Evolutionary conservation across 2,888 invertebrate species (phyloP), one percentile per base, ranked within the genome.

Genomic region (Anarsia innoxiella): DNA sequence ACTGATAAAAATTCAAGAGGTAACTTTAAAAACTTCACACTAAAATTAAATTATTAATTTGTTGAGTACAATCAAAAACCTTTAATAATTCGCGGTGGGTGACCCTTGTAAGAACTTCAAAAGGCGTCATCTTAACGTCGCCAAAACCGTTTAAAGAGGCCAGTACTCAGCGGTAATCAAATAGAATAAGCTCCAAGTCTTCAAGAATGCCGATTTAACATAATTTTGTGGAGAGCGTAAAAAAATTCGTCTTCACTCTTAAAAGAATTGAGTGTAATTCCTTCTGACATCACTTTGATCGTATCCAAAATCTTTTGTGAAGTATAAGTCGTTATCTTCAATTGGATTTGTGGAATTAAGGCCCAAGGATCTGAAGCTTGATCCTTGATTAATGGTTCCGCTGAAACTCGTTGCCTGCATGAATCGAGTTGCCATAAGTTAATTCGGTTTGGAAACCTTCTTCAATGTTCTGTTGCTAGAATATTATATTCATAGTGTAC

Each of bases 121-220:
- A 25, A 25, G 25, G n/a, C n/a, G n/a, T n/a, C n/a, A n/a, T n/a
- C n/a, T n/a, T 19, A 5, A 19, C 3, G 25, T n/a, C 25, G n/a
- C n/a, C 25, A 25, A 25, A 25, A 25, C 25, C 25, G 5, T 25
- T 9, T 25, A 25, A n/a, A n/a, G n/a, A n/a, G n/a, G 25, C 25
- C 25, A 15, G 30, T 16, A 3, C 19, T 31, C 23, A n/a, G 43
- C 51, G 33, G 54, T 68, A 70, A 71, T 74, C 63, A 65, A 73
- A 71, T 70, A 56, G 69, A 69, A 67, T 69, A 62, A 49, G 56
- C 47, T 53, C 51, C 45, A 57, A n/a, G 29, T 46, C 43, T 9
- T 23, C 12, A 31, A 27, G 45, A 58, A 51, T 59, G 56, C 53
- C 50, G 59, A 59, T 62, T 67, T 66, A 61, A 61, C 62, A 67